These are phyloP conservation scores for Pristionchus fissidentatus DNA, from an alignment of 2,888 invertebrate species.

Conservation along the genomic window DNA sequence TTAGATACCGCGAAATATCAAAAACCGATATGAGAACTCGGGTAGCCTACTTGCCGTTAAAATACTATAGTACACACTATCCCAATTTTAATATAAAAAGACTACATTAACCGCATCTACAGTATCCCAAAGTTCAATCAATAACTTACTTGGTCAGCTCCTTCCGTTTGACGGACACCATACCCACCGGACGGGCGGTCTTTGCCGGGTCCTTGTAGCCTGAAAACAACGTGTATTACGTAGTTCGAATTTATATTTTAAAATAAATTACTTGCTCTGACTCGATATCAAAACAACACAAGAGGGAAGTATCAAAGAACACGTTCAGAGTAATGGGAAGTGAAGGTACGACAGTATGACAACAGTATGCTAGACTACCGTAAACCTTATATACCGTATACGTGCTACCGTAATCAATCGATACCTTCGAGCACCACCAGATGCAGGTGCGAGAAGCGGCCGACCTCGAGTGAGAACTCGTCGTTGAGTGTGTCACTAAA, in stretches of 20 bases:
- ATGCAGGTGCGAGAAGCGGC: slow-evolving; percentile 41
- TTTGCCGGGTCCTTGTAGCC: slow-evolving; percentile 7
- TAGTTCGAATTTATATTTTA: neutral
- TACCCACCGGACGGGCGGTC: slow-evolving; percentile 42
- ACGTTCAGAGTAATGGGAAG: neutral
- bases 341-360: too few species aligned
- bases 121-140: neutral
- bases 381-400: neutral
- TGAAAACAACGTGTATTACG: neutral
- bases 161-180: slow-evolving; percentile 43
- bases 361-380: too few species aligned
- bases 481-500: slow-evolving; percentile 27
- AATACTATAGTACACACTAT: neutral
- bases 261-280: neutral
- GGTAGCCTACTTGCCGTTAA: too few species aligned
- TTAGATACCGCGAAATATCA: too few species aligned
- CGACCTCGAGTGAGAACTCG: slow-evolving; percentile 33
- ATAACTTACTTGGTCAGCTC: slow-evolving; percentile 18
- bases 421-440: slow-evolving; percentile 41
- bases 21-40: too few species aligned
- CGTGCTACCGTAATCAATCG: neutral
- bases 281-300: neutral
- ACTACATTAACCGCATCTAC: neutral
- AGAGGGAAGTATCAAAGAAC: neutral
- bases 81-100: neutral